phyloP scores from a whole-genome alignment of 2,113 vertebrate genomes.

The Climacteris rufus region DNA sequence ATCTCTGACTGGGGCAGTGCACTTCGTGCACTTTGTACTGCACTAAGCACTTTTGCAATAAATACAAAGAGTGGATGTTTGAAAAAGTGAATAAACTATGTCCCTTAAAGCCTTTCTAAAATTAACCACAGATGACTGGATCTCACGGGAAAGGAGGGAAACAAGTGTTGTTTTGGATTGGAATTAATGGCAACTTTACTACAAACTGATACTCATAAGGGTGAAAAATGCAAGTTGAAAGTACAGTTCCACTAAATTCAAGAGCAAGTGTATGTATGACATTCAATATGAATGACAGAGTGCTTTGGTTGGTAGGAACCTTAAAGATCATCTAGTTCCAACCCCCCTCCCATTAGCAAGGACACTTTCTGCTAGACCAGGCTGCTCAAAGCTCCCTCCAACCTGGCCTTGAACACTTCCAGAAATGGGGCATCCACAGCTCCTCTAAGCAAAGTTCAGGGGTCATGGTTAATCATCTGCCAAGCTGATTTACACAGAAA shows the following conservation, averaged over 20 bases:
- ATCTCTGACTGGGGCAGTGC: not conserved
- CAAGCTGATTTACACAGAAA: not conserved
- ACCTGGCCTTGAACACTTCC: not conserved
- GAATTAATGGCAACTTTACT: not conserved
- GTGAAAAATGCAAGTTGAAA: not conserved
- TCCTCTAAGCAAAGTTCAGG: not conserved
- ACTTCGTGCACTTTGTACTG: not conserved
- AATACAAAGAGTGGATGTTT: not conserved
- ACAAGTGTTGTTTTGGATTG: not conserved
- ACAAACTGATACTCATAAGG: not conserved
- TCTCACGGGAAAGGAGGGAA: not conserved
- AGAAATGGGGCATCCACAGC: not conserved
- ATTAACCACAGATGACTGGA: not conserved
- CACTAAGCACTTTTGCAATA: not conserved
- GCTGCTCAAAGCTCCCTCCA: not conserved
- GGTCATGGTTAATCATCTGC: not conserved
- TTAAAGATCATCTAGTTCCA: not conserved
- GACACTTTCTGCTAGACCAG: not conserved
- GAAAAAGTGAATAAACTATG: not conserved
- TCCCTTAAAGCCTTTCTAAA: not conserved
- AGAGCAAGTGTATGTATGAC: accelerated
- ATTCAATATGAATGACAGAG: not conserved
- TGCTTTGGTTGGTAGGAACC: not conserved
- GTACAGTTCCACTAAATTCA: not conserved
- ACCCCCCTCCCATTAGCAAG: not conserved